A percentile compares a stretch with the other conserved stretches of the same genome.
These are phyloP conservation scores for Drosophila saltans DNA, from an alignment of 1,140 invertebrate genomes.

Conservation along the genomic window DNA sequence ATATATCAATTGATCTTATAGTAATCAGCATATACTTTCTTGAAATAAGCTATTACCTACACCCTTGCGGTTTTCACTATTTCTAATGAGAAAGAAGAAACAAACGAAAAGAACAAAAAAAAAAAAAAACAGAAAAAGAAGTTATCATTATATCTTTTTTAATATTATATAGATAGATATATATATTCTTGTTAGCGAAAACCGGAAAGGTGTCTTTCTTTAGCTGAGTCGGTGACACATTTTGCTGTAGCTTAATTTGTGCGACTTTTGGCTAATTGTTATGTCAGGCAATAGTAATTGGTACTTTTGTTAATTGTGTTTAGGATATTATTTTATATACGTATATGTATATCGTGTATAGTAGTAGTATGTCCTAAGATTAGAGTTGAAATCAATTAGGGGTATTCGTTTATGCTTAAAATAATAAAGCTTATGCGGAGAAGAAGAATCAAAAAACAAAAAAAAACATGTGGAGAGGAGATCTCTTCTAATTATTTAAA, in stretches of 20 bases:
- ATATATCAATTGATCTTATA: not conserved
- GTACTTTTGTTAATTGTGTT: constrained; percentile 66
- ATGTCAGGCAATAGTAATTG: constrained; percentile 73
- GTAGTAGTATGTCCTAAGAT: constrained; percentile 17
- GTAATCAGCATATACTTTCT: not conserved
- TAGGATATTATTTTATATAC: constrained; percentile 24
- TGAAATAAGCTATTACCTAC: not conserved
- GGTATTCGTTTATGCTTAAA: constrained; percentile 11
- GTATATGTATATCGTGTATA: too few species aligned
- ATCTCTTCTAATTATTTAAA: not conserved
- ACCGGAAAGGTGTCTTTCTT: constrained; percentile 2
- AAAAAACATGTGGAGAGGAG: too few species aligned
- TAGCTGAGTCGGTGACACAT: not conserved
- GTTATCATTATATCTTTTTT: too few species aligned
- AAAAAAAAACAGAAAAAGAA: too few species aligned
- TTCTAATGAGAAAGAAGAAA: not conserved
- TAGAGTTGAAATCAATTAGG: constrained; percentile 10
- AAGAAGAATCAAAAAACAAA: too few species aligned
- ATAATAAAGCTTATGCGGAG: not conserved
- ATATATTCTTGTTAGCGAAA: not conserved
- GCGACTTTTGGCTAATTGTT: constrained; percentile 25
- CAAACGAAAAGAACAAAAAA: too few species aligned
- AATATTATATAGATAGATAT: too few species aligned
- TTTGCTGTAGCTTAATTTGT: too few species aligned
- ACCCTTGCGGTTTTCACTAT: not conserved